Percentiles rank a stretch among this genome's conserved stretches.
These are phyloP conservation scores for Leptinotarsa peninsularis DNA, from an alignment of 2,888 invertebrate genomes.

Conservation along the genomic window DNA sequence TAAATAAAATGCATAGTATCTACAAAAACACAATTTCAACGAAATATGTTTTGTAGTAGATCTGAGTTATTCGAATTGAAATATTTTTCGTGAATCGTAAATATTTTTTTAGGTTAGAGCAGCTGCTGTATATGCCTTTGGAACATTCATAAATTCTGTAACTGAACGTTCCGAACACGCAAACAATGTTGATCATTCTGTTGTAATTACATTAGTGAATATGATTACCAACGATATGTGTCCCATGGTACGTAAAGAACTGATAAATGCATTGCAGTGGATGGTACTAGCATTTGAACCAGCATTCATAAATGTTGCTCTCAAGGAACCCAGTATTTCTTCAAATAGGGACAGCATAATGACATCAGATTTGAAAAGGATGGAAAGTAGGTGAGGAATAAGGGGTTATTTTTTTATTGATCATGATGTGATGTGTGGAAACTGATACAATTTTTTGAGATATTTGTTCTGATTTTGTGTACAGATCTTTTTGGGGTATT, in stretches of 20 bases:
- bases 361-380: slow-evolving; percentile 56
- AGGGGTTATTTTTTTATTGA: not conserved
- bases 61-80: not conserved
- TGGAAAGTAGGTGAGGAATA: slow-evolving; percentile 57
- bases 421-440: not conserved
- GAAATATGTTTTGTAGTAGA: not conserved
- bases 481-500: no score
- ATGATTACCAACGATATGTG: slow-evolving; percentile 84
- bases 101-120: slow-evolving; percentile 78
- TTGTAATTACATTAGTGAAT: slow-evolving; percentile 88
- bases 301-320: slow-evolving; percentile 83
- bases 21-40: not conserved
- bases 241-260: slow-evolving; percentile 87
- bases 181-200: slow-evolving; percentile 91
- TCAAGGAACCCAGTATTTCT: slow-evolving; percentile 70
- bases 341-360: slow-evolving; percentile 47
- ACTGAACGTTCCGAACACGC: slow-evolving; percentile 91
- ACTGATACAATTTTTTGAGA: no score
- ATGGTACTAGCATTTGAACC: slow-evolving; percentile 89
- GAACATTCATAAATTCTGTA: slow-evolving; percentile 90
- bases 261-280: slow-evolving; percentile 89
- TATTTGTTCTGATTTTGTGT: no score
- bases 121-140: slow-evolving; percentile 93
- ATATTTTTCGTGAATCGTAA: not conserved
- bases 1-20: no score